These are phyloP conservation scores for Atherinomorus stipes DNA, from an alignment of 2,113 vertebrate species.

Conservation along the genomic window DNA sequence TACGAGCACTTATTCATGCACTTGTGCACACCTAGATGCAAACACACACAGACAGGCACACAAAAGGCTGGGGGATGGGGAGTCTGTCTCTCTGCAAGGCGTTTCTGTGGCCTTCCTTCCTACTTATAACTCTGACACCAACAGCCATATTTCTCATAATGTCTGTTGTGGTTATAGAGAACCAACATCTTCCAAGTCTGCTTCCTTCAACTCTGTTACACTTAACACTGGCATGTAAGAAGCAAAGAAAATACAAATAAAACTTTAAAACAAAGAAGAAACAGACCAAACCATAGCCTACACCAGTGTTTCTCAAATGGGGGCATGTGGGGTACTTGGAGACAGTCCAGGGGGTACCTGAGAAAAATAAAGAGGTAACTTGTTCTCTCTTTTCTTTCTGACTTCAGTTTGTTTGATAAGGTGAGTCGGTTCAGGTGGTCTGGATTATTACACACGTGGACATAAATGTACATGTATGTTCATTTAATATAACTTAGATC, in stretches of 20 bases:
- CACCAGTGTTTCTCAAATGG: too few relatives aligned
- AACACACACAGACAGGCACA: conserved; percentile 37
- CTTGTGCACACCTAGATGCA: conserved; percentile 53
- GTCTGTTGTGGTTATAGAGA: conserved; percentile 19
- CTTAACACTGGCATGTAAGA: not conserved
- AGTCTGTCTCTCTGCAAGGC: conserved; percentile 1
- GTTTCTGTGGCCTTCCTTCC: conserved; percentile 38
- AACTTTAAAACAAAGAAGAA: too few relatives aligned
- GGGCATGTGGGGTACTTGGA: too few relatives aligned
- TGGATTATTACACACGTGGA: too few relatives aligned
- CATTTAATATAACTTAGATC: too few relatives aligned
- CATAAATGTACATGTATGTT: too few relatives aligned
- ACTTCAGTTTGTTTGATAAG: too few relatives aligned
- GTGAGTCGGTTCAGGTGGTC: too few relatives aligned
- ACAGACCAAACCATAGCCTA: not conserved
- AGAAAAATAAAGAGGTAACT: too few relatives aligned
- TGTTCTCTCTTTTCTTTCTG: too few relatives aligned
- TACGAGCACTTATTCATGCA: conserved; percentile 45
- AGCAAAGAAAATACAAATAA: too few relatives aligned
- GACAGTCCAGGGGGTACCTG: too few relatives aligned
- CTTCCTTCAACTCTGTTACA: not conserved
- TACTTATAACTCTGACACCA: conserved; percentile 28
- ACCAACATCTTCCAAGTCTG: conserved; percentile 10
- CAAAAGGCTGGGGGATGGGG: conserved; percentile 45
- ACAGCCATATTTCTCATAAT: conserved; percentile 14